These are phyloP conservation scores for Aplochiton taeniatus DNA, from an alignment of 2,797 vertebrate genomes.

Conservation along the genomic window DNA sequence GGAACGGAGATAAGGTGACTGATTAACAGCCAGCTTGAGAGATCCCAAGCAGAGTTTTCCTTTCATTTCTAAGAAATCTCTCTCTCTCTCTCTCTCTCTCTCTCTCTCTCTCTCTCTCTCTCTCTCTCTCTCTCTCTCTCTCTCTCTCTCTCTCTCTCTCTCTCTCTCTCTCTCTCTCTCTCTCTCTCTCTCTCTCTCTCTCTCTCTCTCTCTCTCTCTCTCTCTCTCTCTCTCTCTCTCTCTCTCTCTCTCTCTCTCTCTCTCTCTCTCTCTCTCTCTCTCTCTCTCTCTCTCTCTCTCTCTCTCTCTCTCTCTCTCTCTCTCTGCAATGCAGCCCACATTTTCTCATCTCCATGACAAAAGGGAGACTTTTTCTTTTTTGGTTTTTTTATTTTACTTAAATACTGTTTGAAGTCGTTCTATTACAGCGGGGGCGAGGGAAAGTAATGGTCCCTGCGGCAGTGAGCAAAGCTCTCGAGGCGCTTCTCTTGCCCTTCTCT, in stretches of 20 bases:
- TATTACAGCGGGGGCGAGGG: conserved; percentile 7
- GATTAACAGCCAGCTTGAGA: conserved; percentile 19
- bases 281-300: neutral
- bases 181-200: neutral
- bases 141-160: neutral
- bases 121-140: neutral
- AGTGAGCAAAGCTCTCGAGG: neutral
- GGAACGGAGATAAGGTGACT: conserved; percentile 44
- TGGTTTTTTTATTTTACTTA: neutral
- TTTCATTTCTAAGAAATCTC: conserved; percentile 8
- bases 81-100: neutral
- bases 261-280: neutral
- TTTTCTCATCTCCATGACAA: conserved; percentile 18
- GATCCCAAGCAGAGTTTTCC: neutral
- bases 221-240: neutral
- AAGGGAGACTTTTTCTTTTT: neutral
- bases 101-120: neutral
- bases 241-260: neutral
- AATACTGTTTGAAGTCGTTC: conserved; percentile 29
- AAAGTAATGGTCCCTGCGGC: conserved; percentile 16
- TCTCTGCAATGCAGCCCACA: neutral
- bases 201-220: neutral
- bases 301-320: neutral
- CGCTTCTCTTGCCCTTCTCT: conserved; percentile 1
- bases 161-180: neutral